Percentiles rank a stretch among this genome's conserved stretches.
Conservation (phyloP, 2,888 invertebrate genomes). For the Azorinus chamasolen region DNA sequence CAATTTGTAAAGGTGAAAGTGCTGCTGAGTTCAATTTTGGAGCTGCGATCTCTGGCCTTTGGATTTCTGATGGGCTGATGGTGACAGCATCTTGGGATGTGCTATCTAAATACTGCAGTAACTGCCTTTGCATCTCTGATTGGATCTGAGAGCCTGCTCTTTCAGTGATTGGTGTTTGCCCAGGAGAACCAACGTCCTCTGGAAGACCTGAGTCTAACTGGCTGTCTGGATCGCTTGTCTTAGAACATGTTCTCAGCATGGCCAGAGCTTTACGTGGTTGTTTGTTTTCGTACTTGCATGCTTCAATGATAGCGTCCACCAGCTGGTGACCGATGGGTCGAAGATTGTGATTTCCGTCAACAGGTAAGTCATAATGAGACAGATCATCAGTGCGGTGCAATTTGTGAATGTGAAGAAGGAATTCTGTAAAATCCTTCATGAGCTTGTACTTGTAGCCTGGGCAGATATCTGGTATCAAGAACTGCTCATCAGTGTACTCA, state of each 20-base stretch:
- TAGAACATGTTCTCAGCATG: constrained; percentile 28
- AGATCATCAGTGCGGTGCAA: constrained; percentile 56
- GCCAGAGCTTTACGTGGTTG: constrained; percentile 46
- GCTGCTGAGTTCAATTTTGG: constrained; percentile 7
- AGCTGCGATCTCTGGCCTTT: not conserved
- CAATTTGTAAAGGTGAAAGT: not conserved
- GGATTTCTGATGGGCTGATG: constrained; percentile 29
- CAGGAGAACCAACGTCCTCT: constrained; percentile 23
- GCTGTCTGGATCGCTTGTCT: constrained; percentile 44
- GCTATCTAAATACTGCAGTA: constrained; percentile 11
- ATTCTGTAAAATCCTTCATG: constrained; percentile 62
- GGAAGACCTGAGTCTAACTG: constrained; percentile 51
- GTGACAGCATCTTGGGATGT: constrained; percentile 28
- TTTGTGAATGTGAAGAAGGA: constrained; percentile 58
- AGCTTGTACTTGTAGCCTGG: constrained; percentile 60
- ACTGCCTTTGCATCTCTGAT: not conserved
- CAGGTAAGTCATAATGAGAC: constrained; percentile 46
- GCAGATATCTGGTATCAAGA: constrained; percentile 52
- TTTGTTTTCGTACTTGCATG: constrained; percentile 30
- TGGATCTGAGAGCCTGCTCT: not conserved
- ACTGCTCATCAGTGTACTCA: constrained; percentile 53
- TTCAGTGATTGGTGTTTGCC: constrained; percentile 11
- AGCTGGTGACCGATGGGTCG: constrained; percentile 47
- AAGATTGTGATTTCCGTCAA: constrained; percentile 44
- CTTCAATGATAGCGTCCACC: constrained; percentile 31